Base-by-base conservation (phyloP, 2,797 vertebrate genomes). In the Glossophaga mutica region DNA sequence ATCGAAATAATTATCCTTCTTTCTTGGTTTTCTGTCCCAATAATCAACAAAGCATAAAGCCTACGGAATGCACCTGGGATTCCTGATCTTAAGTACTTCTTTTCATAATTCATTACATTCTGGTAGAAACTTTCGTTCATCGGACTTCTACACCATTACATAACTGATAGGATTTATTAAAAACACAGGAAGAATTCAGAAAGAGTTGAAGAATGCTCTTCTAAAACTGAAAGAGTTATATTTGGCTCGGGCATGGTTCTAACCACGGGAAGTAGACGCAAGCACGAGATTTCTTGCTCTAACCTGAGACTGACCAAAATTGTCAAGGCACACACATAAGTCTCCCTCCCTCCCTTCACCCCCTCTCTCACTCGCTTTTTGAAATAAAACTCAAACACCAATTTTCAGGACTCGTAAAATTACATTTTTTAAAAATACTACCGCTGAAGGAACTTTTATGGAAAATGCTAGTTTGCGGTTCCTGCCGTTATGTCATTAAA, bases 101-200 rank as follows among this genome's bases (percentile, higher is more conserved):
- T 91, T 65, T 68, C 52, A 55, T 89, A 95, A 87, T 70, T 70
- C 77, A 87, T 74, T 95, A 68, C 6, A 76, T 93, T 91, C 24
- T 91, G 29, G 86, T 62, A 32, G 85, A 92, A 94, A 94, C 32
- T 55, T 15, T 50, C 86, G 57, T 46, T 68, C n/a, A 65, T 6
- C 62, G 4, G 16, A 73, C 39, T 90, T 73, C 48, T 73, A 89
- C 94, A 94, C 15, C n/a, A 19, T 78, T 78, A 24, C 32, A 26
- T 70, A 65, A 77, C 65, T 52, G 46, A 83, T 9, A 68, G 11
- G 3, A 71, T 50, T 93, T 52, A 34, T 22, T 77, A 18, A 81
- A 81, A 85, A 70, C 12, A 5, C 18, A 24, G 32, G 7, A 55
- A 90, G 11, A 74, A 19, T 34, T 26, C 32, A 32, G 19, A 52